A percentile compares a stretch with the other conserved stretches of the same genome.
phyloP scores from a whole-genome alignment of 2,797 vertebrate genomes.

The Staurois parvus region DNA sequence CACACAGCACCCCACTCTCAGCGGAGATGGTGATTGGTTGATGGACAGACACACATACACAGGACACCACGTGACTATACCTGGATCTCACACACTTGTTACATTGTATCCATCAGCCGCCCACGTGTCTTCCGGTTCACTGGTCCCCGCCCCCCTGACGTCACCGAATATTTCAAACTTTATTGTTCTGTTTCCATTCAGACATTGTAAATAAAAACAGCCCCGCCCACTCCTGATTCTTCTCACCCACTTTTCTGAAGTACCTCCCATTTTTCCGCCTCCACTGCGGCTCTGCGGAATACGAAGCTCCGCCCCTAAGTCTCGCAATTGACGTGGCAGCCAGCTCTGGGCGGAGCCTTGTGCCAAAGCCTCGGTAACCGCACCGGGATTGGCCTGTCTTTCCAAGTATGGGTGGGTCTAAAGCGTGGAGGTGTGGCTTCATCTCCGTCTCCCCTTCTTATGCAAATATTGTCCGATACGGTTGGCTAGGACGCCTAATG shows the following conservation, averaged over 20 bases:
- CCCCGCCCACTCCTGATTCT: neutral
- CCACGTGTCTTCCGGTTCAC: constrained; percentile 7
- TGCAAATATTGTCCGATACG: neutral
- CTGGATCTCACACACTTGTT: neutral
- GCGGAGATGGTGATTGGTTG: too few species aligned
- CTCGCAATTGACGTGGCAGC: constrained; percentile 36
- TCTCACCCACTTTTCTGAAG: neutral
- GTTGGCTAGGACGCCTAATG: neutral
- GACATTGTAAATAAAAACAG: neutral
- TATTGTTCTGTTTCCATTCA: constrained; percentile 20
- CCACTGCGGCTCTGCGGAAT: neutral
- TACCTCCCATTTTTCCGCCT: constrained; percentile 4
- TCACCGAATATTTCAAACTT: neutral
- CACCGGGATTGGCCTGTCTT: neutral
- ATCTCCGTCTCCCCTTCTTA: neutral
- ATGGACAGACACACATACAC: too few species aligned
- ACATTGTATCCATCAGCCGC: neutral
- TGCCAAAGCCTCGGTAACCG: constrained; percentile 14
- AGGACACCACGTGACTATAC: too few species aligned
- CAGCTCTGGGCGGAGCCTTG: neutral
- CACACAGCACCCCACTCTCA: too few species aligned
- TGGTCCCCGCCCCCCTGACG: neutral
- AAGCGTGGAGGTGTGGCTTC: neutral
- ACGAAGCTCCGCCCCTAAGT: neutral
- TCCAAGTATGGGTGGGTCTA: fast-evolving